Base-by-base conservation (phyloP, 2,797 vertebrate species). In the Gephyroberyx darwinii region DNA sequence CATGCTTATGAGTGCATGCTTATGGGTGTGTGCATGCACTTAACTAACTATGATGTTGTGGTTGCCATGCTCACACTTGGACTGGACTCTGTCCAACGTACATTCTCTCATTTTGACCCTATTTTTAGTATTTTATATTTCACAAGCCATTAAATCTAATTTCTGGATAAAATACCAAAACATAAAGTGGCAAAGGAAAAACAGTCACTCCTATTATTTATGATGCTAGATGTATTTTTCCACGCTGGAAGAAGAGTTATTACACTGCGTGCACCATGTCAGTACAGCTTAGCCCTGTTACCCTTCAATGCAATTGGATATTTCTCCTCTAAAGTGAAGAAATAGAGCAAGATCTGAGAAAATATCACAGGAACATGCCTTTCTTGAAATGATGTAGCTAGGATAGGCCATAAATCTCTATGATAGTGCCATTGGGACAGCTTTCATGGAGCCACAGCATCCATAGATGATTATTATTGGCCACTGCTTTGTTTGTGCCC, bases 111-210 rank as follows among this genome's bases (percentile, higher is more conserved):
- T 78, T 16, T 26, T 58, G 26, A 64, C 56, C 13, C 3, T 57
- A 69, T 72, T 75, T 77, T 17, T 69, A 37, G 37, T 45, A n/a
- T 69, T 74, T 64, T 73, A 72, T 51, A 62, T 80, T 79, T 72
- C 52, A 74, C 54, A 74, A 73, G 58, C 47, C 56, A 76, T 86
- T 86, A 74, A 78, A 35, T 83, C 81, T 59, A 57, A 58, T 71
- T 64, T 70, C 37, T 60, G 39, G 0, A 1, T 68, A 19, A 80
- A 77, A 74, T 58, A 20, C 19, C n/a, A 77, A 82, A 65, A 75
- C 35, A 8, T 20, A 45, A 60, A 2, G 17, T 74, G 47, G 45
- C 56, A 41, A 60, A 63, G 70, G 53, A 72, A 71, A 62, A 67
- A 20, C 52, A 43, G 61, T 59, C 5, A 20, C 51, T 4, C 9